Percentiles rank a stretch among this genome's conserved stretches.
These are phyloP conservation scores for Pteria penguin DNA, from an alignment of 2,888 invertebrate species.

Conservation along the genomic window DNA sequence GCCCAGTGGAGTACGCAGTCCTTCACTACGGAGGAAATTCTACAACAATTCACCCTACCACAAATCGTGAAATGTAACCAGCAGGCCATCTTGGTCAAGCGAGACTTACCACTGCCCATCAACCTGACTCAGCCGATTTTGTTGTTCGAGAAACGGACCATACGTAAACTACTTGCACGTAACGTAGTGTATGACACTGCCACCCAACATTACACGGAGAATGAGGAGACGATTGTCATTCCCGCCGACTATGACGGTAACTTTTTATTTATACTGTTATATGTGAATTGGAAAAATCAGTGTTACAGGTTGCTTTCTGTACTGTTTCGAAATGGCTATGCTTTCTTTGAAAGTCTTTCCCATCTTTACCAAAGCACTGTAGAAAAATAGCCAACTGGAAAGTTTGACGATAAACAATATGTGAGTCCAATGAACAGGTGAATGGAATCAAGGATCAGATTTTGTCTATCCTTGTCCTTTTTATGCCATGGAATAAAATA, in stretches of 20 bases:
- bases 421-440: no score
- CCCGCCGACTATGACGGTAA: conserved; percentile 71
- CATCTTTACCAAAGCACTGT: no score
- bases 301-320: no score
- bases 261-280: no score
- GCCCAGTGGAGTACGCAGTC: conserved; percentile 69
- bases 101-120: conserved; percentile 56
- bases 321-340: no score
- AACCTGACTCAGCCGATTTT: conserved; percentile 65
- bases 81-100: conserved; percentile 54
- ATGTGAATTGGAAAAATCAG: no score
- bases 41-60: conserved; percentile 61
- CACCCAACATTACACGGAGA: conserved; percentile 58
- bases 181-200: conserved; percentile 58
- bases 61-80: conserved; percentile 66
- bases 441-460: no score
- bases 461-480: no score
- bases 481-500: no score
- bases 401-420: no score
- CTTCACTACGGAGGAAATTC: conserved; percentile 61
- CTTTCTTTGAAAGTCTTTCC: no score
- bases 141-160: conserved; percentile 62
- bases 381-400: no score
- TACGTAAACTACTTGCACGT: conserved; percentile 64
- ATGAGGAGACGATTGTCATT: conserved; percentile 69